A percentile compares a stretch with the other conserved stretches of the same genome.
phyloP scores from a whole-genome alignment of 2,113 vertebrate genomes.

The Epinephelus moara region DNA sequence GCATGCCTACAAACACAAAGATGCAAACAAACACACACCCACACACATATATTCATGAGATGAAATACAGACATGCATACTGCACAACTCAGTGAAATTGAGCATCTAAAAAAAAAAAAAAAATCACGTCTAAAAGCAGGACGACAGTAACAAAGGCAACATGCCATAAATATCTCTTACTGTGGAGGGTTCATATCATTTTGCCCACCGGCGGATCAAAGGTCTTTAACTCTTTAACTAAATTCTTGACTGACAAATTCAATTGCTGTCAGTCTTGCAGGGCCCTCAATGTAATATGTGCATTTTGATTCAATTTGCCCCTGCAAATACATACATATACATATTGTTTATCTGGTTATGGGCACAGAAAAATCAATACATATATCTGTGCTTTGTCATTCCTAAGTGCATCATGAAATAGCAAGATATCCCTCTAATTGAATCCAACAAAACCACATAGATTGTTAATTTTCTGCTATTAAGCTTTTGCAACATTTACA shows the following conservation, averaged over 20 bases:
- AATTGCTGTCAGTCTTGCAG: conserved; percentile 95
- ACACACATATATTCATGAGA: conserved; percentile 3
- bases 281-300: conserved; percentile 96
- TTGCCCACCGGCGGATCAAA: conserved; percentile 92
- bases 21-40: conserved; percentile 8
- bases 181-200: conserved; percentile 87
- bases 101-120: conserved; percentile 10
- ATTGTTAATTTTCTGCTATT: conserved; percentile 97
- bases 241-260: conserved; percentile 99
- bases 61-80: background rate
- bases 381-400: conserved; percentile 97
- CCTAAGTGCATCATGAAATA: conserved; percentile 99
- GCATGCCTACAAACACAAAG: background rate
- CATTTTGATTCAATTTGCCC: conserved; percentile 97
- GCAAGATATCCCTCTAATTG: conserved; percentile 94
- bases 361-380: conserved; percentile 96
- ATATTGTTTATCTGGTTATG: conserved; percentile 99
- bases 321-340: conserved; percentile 98
- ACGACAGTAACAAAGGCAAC: conserved; percentile 28
- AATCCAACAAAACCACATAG: conserved; percentile 92
- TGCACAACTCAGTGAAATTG: conserved; percentile 31
- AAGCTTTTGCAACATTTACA: conserved; percentile 93
- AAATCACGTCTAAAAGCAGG: conserved; percentile 11
- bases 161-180: conserved; percentile 74
- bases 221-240: conserved; percentile 99